Evolutionary conservation across 2,797 vertebrate species (phyloP).

Genomic region (Cyprinella venusta): DNA sequence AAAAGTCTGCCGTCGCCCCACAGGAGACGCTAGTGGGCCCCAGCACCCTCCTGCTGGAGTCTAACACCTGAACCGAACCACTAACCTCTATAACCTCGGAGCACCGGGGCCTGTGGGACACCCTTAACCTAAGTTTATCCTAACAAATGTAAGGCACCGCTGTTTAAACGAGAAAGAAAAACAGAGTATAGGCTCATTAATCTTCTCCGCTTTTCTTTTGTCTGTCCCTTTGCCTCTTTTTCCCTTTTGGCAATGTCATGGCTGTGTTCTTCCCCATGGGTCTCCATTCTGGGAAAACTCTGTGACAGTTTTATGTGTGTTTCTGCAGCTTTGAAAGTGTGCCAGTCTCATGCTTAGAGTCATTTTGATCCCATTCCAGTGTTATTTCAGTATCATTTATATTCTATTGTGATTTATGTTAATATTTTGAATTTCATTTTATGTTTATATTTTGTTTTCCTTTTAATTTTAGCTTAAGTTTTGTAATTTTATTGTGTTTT

Average conservation of each 20-base stretch:
- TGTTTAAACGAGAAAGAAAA: slow-evolving; percentile 53
- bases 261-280: slow-evolving; percentile 64
- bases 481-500: background rate
- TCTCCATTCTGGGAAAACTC: slow-evolving; percentile 32
- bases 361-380: slow-evolving; percentile 29
- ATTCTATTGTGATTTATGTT: background rate
- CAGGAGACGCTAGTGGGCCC: background rate
- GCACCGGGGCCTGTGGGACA: slow-evolving; percentile 28
- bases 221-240: slow-evolving; percentile 56
- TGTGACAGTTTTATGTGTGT: slow-evolving; percentile 51
- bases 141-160: slow-evolving; percentile 49
- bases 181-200: slow-evolving; percentile 72
- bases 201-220: slow-evolving; percentile 63
- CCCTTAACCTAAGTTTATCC: slow-evolving; percentile 55
- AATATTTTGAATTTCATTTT: background rate
- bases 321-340: slow-evolving; percentile 48
- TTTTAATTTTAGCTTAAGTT: background rate
- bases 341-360: slow-evolving; percentile 19
- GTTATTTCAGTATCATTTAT: background rate
- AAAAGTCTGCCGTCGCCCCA: slow-evolving; percentile 32
- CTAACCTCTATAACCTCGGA: slow-evolving; percentile 46
- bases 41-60: slow-evolving; percentile 18
- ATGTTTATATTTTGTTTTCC: background rate
- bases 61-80: slow-evolving; percentile 47
- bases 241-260: slow-evolving; percentile 75